Evolutionary conservation across 2,888 invertebrate genomes (phyloP).

Genomic region (Lypha dubia): DNA sequence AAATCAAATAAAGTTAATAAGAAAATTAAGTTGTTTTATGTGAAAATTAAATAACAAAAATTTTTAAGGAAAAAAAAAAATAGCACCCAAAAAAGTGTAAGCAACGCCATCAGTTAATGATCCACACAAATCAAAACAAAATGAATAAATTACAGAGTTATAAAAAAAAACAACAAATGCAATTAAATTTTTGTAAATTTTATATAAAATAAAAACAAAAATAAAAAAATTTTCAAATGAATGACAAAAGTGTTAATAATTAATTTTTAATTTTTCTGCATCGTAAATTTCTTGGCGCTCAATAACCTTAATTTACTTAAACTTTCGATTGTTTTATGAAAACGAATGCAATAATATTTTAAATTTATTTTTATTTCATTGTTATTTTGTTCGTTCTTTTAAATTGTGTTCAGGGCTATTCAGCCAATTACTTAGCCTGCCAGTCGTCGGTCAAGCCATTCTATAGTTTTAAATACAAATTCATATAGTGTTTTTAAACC

Average conservation of each 20-base stretch:
- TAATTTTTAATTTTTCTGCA: conserved; percentile 20
- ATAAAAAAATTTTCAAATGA: conserved; percentile 22
- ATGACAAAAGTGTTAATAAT: conserved; percentile 54
- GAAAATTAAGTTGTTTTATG: conserved; percentile 16
- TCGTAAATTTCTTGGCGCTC: conserved; percentile 13
- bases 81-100: conserved; percentile 49
- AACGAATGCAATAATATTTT: conserved; percentile 29
- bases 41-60: conserved; percentile 3
- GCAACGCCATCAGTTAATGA: not conserved
- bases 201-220: not conserved
- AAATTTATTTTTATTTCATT: conserved; percentile 12
- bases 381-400: conserved; percentile 69
- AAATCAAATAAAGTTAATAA: not conserved
- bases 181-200: conserved; percentile 56
- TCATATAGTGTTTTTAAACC: not conserved
- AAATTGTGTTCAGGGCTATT: conserved; percentile 64
- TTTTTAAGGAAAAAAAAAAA: conserved; percentile 5
- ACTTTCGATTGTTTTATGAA: conserved; percentile 43
- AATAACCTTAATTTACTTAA: conserved; percentile 55
- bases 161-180: conserved; percentile 66
- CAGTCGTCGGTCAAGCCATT: not conserved
- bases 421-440: conserved; percentile 19
- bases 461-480: not conserved
- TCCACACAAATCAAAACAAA: conserved; percentile 8
- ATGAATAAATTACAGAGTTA: conserved; percentile 28